A percentile compares a stretch with the other conserved stretches of the same genome.
Evolutionary conservation across 2,888 invertebrate genomes (phyloP).

Genomic region (Euzophera pinguis): DNA sequence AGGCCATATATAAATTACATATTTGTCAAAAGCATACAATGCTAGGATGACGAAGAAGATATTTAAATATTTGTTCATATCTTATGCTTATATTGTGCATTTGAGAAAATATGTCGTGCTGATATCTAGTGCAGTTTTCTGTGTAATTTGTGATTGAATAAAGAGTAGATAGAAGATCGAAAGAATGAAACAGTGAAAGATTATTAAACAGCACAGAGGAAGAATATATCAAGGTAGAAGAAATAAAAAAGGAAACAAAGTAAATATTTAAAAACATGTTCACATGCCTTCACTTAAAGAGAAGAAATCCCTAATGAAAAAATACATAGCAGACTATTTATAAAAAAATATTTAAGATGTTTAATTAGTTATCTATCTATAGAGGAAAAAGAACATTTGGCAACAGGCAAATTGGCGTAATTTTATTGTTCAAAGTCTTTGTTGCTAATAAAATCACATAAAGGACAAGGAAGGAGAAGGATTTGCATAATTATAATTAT

Average conservation of each 20-base stretch:
- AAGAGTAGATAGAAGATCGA: background rate
- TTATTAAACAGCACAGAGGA: background rate
- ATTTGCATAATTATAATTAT: background rate
- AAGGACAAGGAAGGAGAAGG: background rate
- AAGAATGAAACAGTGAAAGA: background rate
- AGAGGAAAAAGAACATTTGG: background rate
- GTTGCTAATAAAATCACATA: background rate
- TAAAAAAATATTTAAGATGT: too few relatives aligned
- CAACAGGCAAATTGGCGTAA: background rate
- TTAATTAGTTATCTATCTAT: background rate
- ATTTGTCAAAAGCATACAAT: too few relatives aligned
- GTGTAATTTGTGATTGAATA: background rate
- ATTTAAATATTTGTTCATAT: too few relatives aligned
- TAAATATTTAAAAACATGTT: too few relatives aligned
- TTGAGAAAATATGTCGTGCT: conserved; percentile 1
- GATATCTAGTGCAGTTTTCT: conserved; percentile 2
- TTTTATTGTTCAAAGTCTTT: background rate
- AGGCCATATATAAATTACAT: too few relatives aligned
- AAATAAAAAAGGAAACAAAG: too few relatives aligned
- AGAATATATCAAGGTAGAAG: background rate
- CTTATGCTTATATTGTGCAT: background rate
- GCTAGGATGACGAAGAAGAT: too few relatives aligned
- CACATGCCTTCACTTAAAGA: too few relatives aligned
- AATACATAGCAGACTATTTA: too few relatives aligned
- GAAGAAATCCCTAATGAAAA: too few relatives aligned